These are phyloP conservation scores for Mnemiopsis leidyi DNA, from an alignment of 37 sponge, comb jelly and placozoan species.

Conservation along the genomic window DNA sequence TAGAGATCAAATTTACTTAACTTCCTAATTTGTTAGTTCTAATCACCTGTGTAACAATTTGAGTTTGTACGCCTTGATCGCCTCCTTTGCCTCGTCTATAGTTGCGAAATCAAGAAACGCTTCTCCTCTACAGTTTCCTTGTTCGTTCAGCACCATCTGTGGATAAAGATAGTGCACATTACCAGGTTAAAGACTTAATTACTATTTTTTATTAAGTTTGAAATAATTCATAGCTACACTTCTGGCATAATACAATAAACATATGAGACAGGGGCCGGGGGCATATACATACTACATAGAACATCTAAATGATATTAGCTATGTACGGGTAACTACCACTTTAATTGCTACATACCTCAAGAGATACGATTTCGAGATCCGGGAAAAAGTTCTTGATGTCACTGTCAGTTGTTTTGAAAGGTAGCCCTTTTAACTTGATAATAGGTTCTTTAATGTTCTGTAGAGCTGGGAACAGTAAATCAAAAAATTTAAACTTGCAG, in stretches of 20 bases:
- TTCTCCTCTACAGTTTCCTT: conserved; percentile 45
- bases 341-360: conserved; percentile 53
- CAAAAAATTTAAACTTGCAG: no score
- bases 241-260: background rate
- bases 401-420: conserved; percentile 19
- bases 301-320: no score
- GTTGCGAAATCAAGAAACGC: conserved; percentile 15
- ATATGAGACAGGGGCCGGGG: no score
- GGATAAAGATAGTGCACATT: no score
- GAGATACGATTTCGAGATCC: conserved; percentile 11
- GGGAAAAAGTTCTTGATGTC: conserved; percentile 50
- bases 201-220: no score
- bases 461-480: background rate
- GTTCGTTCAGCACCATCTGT: conserved; percentile 63
- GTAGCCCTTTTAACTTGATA: conserved; percentile 26
- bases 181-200: no score
- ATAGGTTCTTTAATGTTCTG: conserved; percentile 20
- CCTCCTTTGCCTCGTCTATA: conserved; percentile 45
- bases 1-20: no score
- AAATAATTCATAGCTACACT: background rate
- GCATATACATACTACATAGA: no score
- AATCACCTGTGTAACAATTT: conserved; percentile 54
- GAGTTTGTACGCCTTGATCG: conserved; percentile 3
- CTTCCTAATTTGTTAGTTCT: no score
- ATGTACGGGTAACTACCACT: no score